Conservation (phyloP, 2,113 vertebrate species). For the Poecile atricapillus region DNA sequence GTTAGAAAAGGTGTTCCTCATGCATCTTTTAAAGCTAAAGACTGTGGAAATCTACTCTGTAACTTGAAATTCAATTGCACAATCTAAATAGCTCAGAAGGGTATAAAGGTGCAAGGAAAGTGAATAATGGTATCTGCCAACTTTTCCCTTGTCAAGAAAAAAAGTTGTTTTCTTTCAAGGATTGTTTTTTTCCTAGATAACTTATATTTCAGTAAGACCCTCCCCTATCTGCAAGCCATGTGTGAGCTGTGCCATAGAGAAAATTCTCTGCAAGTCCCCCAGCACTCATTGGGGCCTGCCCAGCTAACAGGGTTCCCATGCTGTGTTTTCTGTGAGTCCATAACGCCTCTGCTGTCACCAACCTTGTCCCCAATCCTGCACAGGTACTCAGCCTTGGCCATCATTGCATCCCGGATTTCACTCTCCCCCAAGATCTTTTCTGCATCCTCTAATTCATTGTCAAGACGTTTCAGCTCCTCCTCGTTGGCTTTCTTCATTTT, state of each 20-base stretch:
- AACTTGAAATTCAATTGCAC: not conserved
- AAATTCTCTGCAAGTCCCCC: not conserved
- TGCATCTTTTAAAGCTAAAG: not conserved
- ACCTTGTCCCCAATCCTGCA: constrained; percentile 97
- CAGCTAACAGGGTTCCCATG: not conserved
- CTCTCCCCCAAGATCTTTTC: constrained; percentile 96
- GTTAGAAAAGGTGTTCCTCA: not conserved
- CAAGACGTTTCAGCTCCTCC: constrained; percentile 89
- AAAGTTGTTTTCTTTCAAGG: not conserved
- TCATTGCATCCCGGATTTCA: constrained; percentile 95
- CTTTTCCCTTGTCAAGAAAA: not conserved
- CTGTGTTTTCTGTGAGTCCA: accelerated
- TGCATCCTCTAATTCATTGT: constrained; percentile 89
- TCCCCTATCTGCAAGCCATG: not conserved
- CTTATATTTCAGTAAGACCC: not conserved
- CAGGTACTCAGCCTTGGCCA: constrained; percentile 95
- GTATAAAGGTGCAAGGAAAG: not conserved
- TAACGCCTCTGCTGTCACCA: not conserved
- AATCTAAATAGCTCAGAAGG: not conserved
- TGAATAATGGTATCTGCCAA: not conserved
- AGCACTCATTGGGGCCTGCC: accelerated
- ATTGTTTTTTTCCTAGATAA: not conserved
- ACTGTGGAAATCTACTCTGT: not conserved
- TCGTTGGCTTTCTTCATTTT: constrained; percentile 97
- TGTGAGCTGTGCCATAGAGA: not conserved